Percentiles rank a stretch among this genome's conserved stretches.
These are phyloP conservation scores for Xanthorhoe spadicearia DNA, from an alignment of 2,888 invertebrate species.

Conservation along the genomic window DNA sequence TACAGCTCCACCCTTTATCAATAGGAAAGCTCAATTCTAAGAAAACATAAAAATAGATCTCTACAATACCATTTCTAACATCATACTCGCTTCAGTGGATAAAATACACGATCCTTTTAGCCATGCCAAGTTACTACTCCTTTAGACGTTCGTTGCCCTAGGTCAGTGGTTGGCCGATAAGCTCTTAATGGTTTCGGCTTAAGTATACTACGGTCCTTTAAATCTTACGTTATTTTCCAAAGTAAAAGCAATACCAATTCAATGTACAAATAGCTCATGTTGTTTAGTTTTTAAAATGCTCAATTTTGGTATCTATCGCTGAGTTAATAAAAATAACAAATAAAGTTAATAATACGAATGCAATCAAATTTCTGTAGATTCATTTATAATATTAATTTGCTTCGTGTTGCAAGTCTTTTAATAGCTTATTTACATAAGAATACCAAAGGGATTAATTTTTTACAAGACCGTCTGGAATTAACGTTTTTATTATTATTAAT, in stretches of 20 bases:
- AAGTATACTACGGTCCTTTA: constrained; percentile 6
- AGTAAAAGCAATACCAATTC: not conserved
- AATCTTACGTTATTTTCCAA: not conserved
- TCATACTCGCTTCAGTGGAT: not conserved
- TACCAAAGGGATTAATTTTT: no score
- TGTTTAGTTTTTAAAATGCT: not conserved
- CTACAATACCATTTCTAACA: not conserved
- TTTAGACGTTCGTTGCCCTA: constrained; percentile 27
- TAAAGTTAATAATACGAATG: no score
- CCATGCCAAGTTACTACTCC: not conserved
- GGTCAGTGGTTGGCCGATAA: constrained; percentile 37
- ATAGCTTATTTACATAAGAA: no score
- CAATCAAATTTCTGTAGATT: no score
- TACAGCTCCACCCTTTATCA: no score
- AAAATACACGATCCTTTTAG: not conserved
- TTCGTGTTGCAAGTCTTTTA: no score
- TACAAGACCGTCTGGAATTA: no score
- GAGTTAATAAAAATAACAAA: no score
- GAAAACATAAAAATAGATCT: not conserved
- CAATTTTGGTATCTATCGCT: not conserved
- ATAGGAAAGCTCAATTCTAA: not conserved
- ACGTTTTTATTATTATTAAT: no score
- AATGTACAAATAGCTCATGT: no score
- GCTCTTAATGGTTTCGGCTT: constrained; percentile 18
- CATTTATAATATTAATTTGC: no score